A percentile compares a stretch with the other conserved stretches of the same genome.
phyloP scores from a whole-genome alignment of 2,888 invertebrate genomes.

The Altica lythri region DNA sequence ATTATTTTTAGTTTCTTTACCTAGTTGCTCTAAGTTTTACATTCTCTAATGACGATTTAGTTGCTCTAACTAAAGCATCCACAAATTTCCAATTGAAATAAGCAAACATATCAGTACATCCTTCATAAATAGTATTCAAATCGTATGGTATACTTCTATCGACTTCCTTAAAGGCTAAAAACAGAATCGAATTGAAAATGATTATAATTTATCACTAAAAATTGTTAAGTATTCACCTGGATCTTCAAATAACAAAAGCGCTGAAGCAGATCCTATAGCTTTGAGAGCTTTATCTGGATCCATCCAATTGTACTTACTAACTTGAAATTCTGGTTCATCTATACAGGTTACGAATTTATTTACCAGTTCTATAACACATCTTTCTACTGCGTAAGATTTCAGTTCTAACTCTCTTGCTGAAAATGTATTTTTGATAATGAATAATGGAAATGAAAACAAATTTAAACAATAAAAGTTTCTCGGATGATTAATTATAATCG shows the following conservation, averaged over 20 bases:
- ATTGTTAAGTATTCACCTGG: constrained; percentile 57
- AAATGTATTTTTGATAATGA: too few relatives aligned
- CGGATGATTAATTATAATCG: too few relatives aligned
- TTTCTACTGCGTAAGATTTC: constrained; percentile 71
- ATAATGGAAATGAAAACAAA: not conserved
- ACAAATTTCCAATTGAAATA: constrained; percentile 78
- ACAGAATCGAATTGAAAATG: not conserved
- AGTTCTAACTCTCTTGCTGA: constrained; percentile 60
- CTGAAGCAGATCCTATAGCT: constrained; percentile 65
- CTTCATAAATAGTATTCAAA: constrained; percentile 65
- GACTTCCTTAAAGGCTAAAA: constrained; percentile 66
- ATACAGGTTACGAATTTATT: constrained; percentile 74
- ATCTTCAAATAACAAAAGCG: constrained; percentile 61
- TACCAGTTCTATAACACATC: constrained; percentile 76
- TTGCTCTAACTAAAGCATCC: constrained; percentile 74
- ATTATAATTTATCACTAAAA: not conserved
- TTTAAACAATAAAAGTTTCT: not conserved
- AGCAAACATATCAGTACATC: constrained; percentile 81
- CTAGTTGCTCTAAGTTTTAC: constrained; percentile 65
- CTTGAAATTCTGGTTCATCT: constrained; percentile 63
- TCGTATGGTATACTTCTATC: constrained; percentile 66
- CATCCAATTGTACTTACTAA: constrained; percentile 67
- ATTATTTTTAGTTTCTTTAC: constrained; percentile 34
- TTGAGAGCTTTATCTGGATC: constrained; percentile 66
- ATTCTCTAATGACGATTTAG: constrained; percentile 73